phyloP scores from a whole-genome alignment of 2,113 vertebrate genomes.

The Morone saxatilis region DNA sequence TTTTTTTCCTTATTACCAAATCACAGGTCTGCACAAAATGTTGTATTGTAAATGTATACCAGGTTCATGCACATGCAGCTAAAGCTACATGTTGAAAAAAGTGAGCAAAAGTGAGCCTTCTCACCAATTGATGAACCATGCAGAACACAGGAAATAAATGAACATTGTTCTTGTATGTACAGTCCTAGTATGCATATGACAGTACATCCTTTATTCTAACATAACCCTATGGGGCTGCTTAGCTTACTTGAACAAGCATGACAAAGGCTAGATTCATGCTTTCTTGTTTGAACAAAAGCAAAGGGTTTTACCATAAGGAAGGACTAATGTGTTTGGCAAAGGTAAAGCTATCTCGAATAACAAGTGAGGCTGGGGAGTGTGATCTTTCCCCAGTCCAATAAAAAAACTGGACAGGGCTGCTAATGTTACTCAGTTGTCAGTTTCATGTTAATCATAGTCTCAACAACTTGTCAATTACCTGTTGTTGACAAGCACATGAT shows the following conservation, averaged over 20 bases:
- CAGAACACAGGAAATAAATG: not conserved
- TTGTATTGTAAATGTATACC: not conserved
- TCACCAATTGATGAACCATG: not conserved
- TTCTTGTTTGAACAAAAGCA: not conserved
- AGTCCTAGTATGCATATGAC: not conserved
- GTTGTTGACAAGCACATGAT: not conserved
- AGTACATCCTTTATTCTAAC: not conserved
- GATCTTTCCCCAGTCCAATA: not conserved
- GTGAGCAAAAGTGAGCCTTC: not conserved
- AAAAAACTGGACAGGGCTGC: not conserved
- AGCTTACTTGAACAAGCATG: not conserved
- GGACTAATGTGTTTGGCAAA: not conserved
- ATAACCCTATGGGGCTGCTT: not conserved
- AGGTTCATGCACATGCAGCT: not conserved
- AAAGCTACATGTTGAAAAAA: no score
- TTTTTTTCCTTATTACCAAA: not conserved
- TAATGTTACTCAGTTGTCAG: not conserved
- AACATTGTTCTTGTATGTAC: not conserved
- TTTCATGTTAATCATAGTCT: not conserved
- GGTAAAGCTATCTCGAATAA: not conserved
- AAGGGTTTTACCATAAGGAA: not conserved
- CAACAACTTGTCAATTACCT: not conserved
- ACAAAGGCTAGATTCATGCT: not conserved
- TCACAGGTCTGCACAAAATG: not conserved
- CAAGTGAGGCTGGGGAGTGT: not conserved